A percentile compares a stretch with the other conserved stretches of the same genome.
phyloP scores from a whole-genome alignment of 2,888 invertebrate genomes.

The Apodemia zela region DNA sequence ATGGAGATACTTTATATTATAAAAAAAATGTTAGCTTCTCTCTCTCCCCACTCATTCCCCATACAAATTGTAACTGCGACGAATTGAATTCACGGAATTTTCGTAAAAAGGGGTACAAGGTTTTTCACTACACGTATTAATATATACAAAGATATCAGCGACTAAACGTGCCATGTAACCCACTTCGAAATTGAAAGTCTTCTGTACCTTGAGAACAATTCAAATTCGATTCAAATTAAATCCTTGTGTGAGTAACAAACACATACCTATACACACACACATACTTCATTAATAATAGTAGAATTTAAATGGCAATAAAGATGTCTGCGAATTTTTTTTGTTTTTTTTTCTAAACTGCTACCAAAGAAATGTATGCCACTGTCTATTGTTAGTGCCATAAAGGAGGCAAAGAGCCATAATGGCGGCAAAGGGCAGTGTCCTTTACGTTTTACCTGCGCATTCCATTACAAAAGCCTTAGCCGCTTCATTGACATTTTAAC shows the following conservation, averaged over 20 bases:
- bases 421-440: conserved; percentile 26
- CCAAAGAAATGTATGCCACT: conserved; percentile 24
- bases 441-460: conserved; percentile 29
- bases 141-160: no score
- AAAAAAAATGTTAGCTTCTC: no score
- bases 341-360: conserved; percentile 16
- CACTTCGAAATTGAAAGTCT: no score
- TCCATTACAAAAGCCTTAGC: conserved; percentile 12
- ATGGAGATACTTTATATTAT: no score
- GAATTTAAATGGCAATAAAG: not conserved
- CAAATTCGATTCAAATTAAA: not conserved
- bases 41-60: no score
- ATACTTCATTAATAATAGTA: not conserved
- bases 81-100: no score
- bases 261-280: not conserved
- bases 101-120: no score
- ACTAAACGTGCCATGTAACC: no score
- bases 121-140: no score
- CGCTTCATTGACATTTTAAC: conserved; percentile 6
- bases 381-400: conserved; percentile 24
- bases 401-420: conserved; percentile 24
- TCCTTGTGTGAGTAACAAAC: not conserved
- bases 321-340: not conserved
- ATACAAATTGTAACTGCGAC: no score
- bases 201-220: no score